Evolutionary conservation across 2,797 vertebrate species (phyloP).

Genomic region (Rhabdophis nuchalis): DNA sequence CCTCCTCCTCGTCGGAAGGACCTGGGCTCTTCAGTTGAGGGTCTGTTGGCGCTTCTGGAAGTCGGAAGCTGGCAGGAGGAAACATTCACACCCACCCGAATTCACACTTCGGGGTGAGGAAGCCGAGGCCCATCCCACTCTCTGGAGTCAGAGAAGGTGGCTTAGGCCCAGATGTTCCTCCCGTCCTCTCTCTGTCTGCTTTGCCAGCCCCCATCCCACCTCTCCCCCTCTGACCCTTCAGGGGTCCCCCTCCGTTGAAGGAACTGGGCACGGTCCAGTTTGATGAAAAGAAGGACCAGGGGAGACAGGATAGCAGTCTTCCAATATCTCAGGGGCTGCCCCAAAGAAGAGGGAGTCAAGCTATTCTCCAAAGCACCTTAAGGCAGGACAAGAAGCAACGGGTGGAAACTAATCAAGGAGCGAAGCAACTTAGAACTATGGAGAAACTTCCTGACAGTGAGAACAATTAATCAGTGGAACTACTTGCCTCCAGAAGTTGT

Average conservation of each 20-base stretch:
- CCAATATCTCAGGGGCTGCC: too few relatives aligned
- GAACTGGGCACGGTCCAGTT: too few relatives aligned
- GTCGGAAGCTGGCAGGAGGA: neutral
- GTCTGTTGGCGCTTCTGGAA: neutral
- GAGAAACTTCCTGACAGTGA: neutral
- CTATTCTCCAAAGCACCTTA: too few relatives aligned
- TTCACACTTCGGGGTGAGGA: neutral
- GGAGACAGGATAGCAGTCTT: too few relatives aligned
- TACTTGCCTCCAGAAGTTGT: neutral
- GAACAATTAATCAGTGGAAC: neutral
- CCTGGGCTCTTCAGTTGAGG: accelerated
- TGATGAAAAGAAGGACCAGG: too few relatives aligned
- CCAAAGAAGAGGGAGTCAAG: too few relatives aligned
- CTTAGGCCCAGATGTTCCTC: neutral
- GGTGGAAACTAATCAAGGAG: too few relatives aligned
- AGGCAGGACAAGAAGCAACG: too few relatives aligned
- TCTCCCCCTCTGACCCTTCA: neutral
- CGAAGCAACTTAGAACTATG: too few relatives aligned
- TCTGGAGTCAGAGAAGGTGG: neutral
- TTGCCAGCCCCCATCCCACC: neutral
- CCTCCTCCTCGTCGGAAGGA: too few relatives aligned
- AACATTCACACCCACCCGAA: neutral
- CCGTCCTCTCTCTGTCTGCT: neutral
- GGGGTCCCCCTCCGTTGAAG: neutral
- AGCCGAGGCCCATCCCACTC: neutral